phyloP scores from a whole-genome alignment of 2,797 vertebrate species.

The Hipposideros larvatus region DNA sequence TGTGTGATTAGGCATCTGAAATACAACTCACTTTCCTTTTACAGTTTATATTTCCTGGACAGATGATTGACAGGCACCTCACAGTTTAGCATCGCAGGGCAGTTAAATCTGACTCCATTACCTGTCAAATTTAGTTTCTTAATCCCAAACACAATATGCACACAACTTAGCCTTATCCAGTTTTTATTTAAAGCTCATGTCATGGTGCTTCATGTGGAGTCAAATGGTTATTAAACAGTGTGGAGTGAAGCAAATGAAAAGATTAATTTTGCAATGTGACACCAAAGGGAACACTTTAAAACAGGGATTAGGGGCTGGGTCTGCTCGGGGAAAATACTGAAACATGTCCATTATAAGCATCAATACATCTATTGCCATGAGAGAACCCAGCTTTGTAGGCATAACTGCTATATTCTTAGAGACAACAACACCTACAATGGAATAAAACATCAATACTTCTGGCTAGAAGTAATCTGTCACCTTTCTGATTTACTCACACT shows the following conservation, averaged over 20 bases:
- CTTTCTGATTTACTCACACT: constrained; percentile 11
- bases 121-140: constrained; percentile 81
- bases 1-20: constrained; percentile 74
- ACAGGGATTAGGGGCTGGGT: constrained; percentile 80
- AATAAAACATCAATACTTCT: constrained; percentile 13
- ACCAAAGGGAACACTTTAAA: constrained; percentile 85
- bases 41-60: constrained; percentile 70
- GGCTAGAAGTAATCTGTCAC: background rate
- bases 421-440: background rate
- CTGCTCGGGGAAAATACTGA: constrained; percentile 79
- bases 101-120: constrained; percentile 79
- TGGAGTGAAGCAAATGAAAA: constrained; percentile 85
- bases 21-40: constrained; percentile 72
- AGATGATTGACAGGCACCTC: constrained; percentile 77
- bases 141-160: constrained; percentile 83
- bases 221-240: constrained; percentile 81
- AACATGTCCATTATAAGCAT: constrained; percentile 79
- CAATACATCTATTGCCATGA: constrained; percentile 32
- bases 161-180: constrained; percentile 77
- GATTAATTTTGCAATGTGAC: constrained; percentile 87
- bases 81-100: constrained; percentile 67
- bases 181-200: constrained; percentile 86
- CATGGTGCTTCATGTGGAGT: constrained; percentile 80
- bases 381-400: background rate
- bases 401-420: background rate